Evolutionary conservation across 2,888 invertebrate species (phyloP).

Genomic region (Macrosoma leucophasiata): DNA sequence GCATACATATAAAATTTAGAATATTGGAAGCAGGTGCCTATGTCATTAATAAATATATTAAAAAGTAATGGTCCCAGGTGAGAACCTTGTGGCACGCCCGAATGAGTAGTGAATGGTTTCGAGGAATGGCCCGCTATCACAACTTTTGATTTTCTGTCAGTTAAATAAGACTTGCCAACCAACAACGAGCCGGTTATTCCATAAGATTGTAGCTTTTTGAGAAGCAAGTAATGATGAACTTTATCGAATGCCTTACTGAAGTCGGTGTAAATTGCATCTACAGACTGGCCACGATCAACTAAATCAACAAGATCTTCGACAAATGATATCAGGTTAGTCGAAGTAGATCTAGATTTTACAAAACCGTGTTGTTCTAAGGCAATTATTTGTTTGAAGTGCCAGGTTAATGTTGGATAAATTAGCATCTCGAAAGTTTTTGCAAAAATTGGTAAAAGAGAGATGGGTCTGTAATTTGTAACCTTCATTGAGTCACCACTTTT

Average conservation of each 20-base stretch:
- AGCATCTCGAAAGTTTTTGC: slow-evolving; percentile 21
- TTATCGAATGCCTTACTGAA: slow-evolving; percentile 13
- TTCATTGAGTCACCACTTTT: slow-evolving; percentile 8
- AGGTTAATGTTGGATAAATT: slow-evolving; percentile 2
- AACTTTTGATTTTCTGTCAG: background rate
- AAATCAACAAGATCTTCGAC: background rate
- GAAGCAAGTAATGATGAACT: slow-evolving; percentile 8
- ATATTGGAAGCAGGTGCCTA: background rate
- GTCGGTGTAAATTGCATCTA: background rate
- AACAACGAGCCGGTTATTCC: slow-evolving; percentile 16
- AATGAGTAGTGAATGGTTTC: background rate
- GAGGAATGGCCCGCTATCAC: background rate
- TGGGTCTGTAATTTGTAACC: slow-evolving; percentile 21
- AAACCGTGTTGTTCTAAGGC: background rate
- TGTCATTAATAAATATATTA: background rate
- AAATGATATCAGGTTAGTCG: background rate
- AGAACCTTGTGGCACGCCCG: background rate
- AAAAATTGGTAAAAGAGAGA: slow-evolving; percentile 15
- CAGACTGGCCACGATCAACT: background rate
- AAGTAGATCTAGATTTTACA: background rate
- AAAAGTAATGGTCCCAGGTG: background rate
- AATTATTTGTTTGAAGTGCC: background rate
- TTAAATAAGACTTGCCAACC: background rate
- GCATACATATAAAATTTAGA: background rate
- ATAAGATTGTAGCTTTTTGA: slow-evolving; percentile 4